Percentiles rank a stretch among this genome's conserved stretches.
phyloP scores from a whole-genome alignment of 2,113 vertebrate species.

The Mustelus asterias region DNA sequence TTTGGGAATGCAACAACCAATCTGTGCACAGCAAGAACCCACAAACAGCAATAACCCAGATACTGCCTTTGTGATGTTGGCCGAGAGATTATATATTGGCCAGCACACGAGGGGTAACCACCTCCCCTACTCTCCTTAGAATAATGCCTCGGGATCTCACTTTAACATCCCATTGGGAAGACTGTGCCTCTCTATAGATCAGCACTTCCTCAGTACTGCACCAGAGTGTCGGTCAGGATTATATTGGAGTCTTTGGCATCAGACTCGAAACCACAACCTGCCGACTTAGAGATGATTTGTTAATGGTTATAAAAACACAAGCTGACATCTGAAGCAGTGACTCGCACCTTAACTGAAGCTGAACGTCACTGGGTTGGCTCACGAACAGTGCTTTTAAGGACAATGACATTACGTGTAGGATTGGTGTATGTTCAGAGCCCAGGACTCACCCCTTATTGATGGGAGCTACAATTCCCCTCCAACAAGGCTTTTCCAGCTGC shows the following conservation, averaged over 20 bases:
- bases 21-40: neutral
- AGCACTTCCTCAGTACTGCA: neutral
- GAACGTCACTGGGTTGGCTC: neutral
- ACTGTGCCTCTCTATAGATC: neutral
- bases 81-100: neutral
- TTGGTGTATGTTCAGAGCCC: neutral
- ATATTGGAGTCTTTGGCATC: neutral
- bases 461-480: neutral
- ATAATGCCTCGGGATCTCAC: neutral
- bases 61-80: neutral
- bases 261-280: neutral
- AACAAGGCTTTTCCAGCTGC: neutral
- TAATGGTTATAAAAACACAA: neutral
- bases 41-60: neutral
- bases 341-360: neutral
- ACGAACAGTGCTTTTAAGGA: neutral
- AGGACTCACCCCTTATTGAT: neutral
- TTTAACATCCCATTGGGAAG: neutral
- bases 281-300: neutral
- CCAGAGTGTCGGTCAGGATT: neutral
- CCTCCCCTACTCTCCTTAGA: neutral
- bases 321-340: neutral
- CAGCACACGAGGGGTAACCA: neutral
- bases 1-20: no score
- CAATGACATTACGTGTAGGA: neutral